Evolutionary conservation across 1,140 invertebrate species (phyloP).

Genomic region (Andricus grossulariae): DNA sequence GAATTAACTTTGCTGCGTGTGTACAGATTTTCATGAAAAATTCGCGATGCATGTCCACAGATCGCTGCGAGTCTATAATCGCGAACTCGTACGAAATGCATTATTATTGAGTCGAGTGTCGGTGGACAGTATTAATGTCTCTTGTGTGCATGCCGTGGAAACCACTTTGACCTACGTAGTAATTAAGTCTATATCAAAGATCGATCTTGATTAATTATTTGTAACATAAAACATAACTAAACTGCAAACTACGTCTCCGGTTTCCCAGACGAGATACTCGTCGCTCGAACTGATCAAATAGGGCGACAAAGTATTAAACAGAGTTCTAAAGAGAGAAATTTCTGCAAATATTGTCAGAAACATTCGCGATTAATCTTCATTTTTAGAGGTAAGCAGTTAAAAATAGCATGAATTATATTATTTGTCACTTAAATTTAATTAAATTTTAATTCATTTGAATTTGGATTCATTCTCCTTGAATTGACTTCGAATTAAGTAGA

Average conservation of each 20-base stretch:
- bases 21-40: slow-evolving; percentile 36
- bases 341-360: too few species aligned
- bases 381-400: too few species aligned
- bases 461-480: too few species aligned
- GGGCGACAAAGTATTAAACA: too few species aligned
- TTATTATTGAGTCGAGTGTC: slow-evolving; percentile 21
- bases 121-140: slow-evolving; percentile 23
- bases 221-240: slow-evolving; percentile 8
- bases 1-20: slow-evolving; percentile 47
- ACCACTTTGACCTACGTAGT: slow-evolving; percentile 22
- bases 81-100: slow-evolving; percentile 17
- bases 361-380: too few species aligned
- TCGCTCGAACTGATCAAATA: neutral
- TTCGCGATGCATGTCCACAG: slow-evolving; percentile 30
- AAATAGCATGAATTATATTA: too few species aligned
- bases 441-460: too few species aligned
- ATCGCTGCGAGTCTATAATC: slow-evolving; percentile 21
- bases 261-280: slow-evolving; percentile 22
- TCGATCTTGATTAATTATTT: slow-evolving; percentile 20
- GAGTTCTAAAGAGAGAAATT: too few species aligned
- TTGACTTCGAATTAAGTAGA: too few species aligned
- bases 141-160: slow-evolving; percentile 13
- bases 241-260: slow-evolving; percentile 4
- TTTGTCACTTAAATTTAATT: too few species aligned
- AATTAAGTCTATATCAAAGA: slow-evolving; percentile 27